phyloP scores from a whole-genome alignment of 2,797 vertebrate genomes.

The Hozukius guyotensis region DNA sequence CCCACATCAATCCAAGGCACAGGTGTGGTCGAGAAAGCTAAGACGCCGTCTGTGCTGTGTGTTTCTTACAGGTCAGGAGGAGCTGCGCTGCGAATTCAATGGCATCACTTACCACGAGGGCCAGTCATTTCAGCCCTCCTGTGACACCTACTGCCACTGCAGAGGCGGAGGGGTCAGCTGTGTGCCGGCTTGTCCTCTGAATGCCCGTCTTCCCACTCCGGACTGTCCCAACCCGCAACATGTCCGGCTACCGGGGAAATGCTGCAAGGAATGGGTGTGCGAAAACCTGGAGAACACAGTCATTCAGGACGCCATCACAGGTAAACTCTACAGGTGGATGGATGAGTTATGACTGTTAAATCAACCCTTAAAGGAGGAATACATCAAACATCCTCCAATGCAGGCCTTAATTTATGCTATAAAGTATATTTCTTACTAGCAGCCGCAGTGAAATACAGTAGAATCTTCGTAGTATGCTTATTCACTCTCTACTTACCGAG shows the following conservation, averaged over 20 bases:
- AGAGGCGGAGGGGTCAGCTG: slow-evolving; percentile 89
- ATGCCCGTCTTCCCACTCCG: slow-evolving; percentile 81
- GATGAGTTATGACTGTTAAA: not conserved
- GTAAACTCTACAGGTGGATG: slow-evolving; percentile 53
- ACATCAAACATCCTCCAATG: not conserved
- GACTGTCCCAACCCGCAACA: slow-evolving; percentile 90
- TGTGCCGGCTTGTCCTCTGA: slow-evolving; percentile 86
- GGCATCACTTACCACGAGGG: slow-evolving; percentile 87
- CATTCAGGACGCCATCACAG: slow-evolving; percentile 78
- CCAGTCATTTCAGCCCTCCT: slow-evolving; percentile 92
- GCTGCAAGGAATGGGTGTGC: slow-evolving; percentile 96
- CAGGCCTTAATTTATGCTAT: not conserved
- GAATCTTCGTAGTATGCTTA: not conserved
- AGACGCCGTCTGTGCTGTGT: not conserved
- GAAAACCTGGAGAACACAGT: slow-evolving; percentile 79
- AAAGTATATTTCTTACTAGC: not conserved
- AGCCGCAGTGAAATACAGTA: not conserved
- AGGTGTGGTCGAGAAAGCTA: slow-evolving; percentile 1
- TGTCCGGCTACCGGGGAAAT: slow-evolving; percentile 87
- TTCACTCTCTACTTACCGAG: not conserved
- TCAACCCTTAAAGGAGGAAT: not conserved
- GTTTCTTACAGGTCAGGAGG: slow-evolving; percentile 80
- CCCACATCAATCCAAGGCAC: not conserved
- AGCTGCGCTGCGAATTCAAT: slow-evolving; percentile 87
- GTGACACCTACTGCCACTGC: slow-evolving; percentile 88